Conservation (phyloP, 2,888 invertebrate genomes). For the Plagodis dolabraria region DNA sequence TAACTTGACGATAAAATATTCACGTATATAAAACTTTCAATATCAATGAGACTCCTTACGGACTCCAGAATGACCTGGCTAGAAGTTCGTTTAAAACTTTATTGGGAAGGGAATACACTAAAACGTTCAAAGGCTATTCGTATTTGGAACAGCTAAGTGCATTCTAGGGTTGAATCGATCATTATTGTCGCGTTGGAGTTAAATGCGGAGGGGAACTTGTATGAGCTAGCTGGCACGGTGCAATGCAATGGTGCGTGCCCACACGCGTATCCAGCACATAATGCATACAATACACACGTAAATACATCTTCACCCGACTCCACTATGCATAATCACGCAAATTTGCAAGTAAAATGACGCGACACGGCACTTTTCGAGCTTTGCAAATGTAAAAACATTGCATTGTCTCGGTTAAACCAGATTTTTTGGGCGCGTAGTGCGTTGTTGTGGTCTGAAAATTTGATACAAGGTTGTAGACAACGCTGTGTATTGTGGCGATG, state of each 20-base stretch:
- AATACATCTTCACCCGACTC: slow-evolving; percentile 72
- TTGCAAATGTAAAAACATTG: slow-evolving; percentile 69
- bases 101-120: slow-evolving; percentile 37
- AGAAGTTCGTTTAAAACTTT: slow-evolving; percentile 39
- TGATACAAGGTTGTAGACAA: slow-evolving; percentile 64
- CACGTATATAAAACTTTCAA: slow-evolving; percentile 27
- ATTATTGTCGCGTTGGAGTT: slow-evolving; percentile 56
- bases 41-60: slow-evolving; percentile 13
- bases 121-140: slow-evolving; percentile 50
- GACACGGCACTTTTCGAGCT: slow-evolving; percentile 72
- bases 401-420: slow-evolving; percentile 61
- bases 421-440: slow-evolving; percentile 42
- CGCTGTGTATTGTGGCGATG: slow-evolving; percentile 40
- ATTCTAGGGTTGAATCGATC: slow-evolving; percentile 59
- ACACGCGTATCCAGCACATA: slow-evolving; percentile 67
- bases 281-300: slow-evolving; percentile 75
- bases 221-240: slow-evolving; percentile 3
- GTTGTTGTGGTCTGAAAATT: slow-evolving; percentile 57
- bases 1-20: slow-evolving; percentile 60
- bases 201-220: slow-evolving; percentile 54
- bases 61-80: slow-evolving; percentile 22
- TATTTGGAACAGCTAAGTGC: slow-evolving; percentile 55
- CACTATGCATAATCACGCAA: slow-evolving; percentile 75
- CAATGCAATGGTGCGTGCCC: slow-evolving; percentile 60
- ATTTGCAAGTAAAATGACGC: slow-evolving; percentile 81